Evolutionary conservation across 2,113 vertebrate genomes (phyloP), one percentile per base, ranked within the genome.

Genomic region (Elgaria multicarinata): DNA sequence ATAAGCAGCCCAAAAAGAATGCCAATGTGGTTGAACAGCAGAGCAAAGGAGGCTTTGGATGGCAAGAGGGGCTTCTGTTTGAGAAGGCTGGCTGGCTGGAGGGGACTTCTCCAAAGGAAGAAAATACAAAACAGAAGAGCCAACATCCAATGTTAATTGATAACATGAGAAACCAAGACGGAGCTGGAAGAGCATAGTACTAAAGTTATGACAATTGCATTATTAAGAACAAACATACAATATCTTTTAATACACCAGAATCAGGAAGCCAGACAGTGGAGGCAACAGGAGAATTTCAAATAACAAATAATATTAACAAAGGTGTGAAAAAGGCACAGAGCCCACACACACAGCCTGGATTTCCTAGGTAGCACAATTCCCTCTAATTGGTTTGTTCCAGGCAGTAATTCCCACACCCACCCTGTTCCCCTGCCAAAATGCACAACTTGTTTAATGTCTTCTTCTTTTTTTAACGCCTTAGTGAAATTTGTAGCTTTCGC

Each of bases 401-500:
- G 79, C 71, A 88, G 26, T 28, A 14, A 10, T 62, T 91, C 85
- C 83, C 69, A 77, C 71, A 90, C 89, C 64, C 42, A 64, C 14
- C 91, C 81, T 44, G 4, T 55, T 93, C 1, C n/a, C 58, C 69
- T 95, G 90, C 88, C 81, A 90, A 93, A 89, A 86, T 55, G 2
- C 71, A 39, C 76, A 85, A 90, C 77, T 85, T 94, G 87, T 82
- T 94, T 90, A 91, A 81, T 44, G 77, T 92, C 83, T 88, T 84
- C 92, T 28, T 62, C 31, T 62, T 24, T 42, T 95, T 96, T 78
- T 87, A 16, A 50, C 94, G 66, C 22, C 89, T 89, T 16, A 78
- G 83, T 92, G 88, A 93, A 90, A 92, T 91, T 82, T 93, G 78
- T 91, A 94, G 89, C 77, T 94, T 92, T 95, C 88, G 62, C 72